Conservation (phyloP, 1,140 invertebrate genomes). For the Chlorops oryzae region DNA sequence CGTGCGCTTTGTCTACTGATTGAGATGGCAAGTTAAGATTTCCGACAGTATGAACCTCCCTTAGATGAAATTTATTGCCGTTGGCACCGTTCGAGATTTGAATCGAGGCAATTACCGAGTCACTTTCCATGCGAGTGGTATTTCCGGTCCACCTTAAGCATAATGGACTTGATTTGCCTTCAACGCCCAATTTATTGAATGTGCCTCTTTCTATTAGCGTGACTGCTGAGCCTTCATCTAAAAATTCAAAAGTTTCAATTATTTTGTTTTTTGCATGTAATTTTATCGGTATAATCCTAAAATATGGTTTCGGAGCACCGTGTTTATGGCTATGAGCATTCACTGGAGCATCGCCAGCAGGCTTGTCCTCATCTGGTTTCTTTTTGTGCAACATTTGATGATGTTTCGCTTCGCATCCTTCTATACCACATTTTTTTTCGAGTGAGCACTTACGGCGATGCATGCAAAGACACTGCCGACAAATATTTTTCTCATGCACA, state of each 20-base stretch:
- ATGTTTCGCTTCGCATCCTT: slow-evolving; percentile 4
- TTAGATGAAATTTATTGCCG: background rate
- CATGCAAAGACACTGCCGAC: background rate
- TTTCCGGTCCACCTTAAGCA: slow-evolving; percentile 6
- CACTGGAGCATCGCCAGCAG: background rate
- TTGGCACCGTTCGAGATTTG: background rate
- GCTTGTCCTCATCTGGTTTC: background rate
- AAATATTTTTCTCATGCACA: slow-evolving; percentile 2
- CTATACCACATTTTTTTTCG: slow-evolving; percentile 4
- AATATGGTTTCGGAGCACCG: background rate
- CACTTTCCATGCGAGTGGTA: background rate
- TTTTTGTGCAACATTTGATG: slow-evolving; percentile 4
- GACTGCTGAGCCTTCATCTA: slow-evolving; percentile 5
- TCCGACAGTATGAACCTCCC: background rate
- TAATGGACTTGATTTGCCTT: background rate
- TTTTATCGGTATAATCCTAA: slow-evolving; percentile 5
- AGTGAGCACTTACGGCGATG: background rate
- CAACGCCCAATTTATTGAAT: background rate
- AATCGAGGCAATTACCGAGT: background rate
- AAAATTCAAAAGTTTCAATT: slow-evolving; percentile 5
- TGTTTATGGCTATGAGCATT: background rate
- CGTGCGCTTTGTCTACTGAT: background rate
- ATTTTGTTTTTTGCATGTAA: slow-evolving; percentile 7
- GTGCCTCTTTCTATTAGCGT: slow-evolving; percentile 2
- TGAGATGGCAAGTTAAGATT: background rate